phyloP scores from a whole-genome alignment of 2,888 invertebrate genomes.

The Scaptomyza caliginosa region DNA sequence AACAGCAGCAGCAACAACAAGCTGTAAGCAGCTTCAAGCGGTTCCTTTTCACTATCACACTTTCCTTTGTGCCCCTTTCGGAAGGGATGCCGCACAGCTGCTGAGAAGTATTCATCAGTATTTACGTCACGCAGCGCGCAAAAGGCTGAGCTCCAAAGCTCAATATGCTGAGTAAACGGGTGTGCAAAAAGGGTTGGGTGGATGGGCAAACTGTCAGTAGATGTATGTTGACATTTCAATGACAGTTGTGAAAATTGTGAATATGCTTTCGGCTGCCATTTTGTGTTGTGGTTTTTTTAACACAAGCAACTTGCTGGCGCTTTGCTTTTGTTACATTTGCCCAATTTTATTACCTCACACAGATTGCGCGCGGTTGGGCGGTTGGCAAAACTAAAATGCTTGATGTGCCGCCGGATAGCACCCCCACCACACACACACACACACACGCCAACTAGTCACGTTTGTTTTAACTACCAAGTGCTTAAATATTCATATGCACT shows the following conservation, averaged over 20 bases:
- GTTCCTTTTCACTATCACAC: background rate
- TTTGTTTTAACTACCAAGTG: background rate
- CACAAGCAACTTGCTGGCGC: slow-evolving; percentile 26
- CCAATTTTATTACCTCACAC: slow-evolving; percentile 62
- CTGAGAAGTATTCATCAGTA: slow-evolving; percentile 73
- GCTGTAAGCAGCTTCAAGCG: slow-evolving; percentile 6
- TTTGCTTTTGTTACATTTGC: slow-evolving; percentile 51
- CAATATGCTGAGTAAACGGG: slow-evolving; percentile 24
- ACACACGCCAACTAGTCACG: slow-evolving; percentile 4
- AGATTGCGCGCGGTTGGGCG: slow-evolving; percentile 25
- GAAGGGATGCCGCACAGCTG: slow-evolving; percentile 42
- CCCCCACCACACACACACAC: background rate
- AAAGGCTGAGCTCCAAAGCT: slow-evolving; percentile 29
- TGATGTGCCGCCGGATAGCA: background rate
- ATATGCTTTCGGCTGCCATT: slow-evolving; percentile 62
- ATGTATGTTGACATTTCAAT: slow-evolving; percentile 80
- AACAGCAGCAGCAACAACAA: slow-evolving; percentile 1
- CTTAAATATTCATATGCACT: background rate
- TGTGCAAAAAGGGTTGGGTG: background rate
- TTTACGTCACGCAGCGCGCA: slow-evolving; percentile 73
- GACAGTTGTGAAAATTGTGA: slow-evolving; percentile 71
- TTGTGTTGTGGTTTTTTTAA: slow-evolving; percentile 42
- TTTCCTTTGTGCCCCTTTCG: background rate
- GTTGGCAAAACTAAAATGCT: slow-evolving; percentile 19
- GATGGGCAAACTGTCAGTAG: slow-evolving; percentile 59